These are phyloP conservation scores for Drosophila hydei DNA, from an alignment of 1,140 invertebrate species.

Conservation along the genomic window DNA sequence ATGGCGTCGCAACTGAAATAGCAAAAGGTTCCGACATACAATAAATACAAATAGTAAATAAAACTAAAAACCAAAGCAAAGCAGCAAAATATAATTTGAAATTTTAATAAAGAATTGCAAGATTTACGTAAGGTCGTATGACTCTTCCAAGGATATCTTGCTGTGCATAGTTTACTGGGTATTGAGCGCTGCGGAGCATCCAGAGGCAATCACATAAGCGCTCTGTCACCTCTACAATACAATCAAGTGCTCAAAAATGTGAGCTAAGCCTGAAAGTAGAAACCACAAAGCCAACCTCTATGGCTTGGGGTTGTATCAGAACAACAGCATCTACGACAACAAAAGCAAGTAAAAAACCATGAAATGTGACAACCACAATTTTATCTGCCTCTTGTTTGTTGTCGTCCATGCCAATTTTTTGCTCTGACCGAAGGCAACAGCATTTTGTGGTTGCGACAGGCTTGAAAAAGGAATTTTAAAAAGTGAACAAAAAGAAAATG, in stretches of 20 bases:
- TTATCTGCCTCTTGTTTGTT: slow-evolving; percentile 15
- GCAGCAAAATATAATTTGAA: not conserved
- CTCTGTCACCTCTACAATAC: slow-evolving; percentile 21
- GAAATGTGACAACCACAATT: slow-evolving; percentile 33
- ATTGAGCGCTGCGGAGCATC: not conserved
- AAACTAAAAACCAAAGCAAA: not conserved
- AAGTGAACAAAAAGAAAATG: slow-evolving; percentile 20
- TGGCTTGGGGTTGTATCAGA: not conserved
- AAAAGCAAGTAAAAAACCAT: not conserved
- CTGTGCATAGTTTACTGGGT: not conserved
- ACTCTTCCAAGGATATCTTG: no score
- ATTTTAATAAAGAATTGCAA: no score
- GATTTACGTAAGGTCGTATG: no score
- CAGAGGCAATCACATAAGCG: slow-evolving; percentile 10
- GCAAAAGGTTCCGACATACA: not conserved
- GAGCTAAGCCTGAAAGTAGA: not conserved
- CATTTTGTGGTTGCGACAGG: slow-evolving; percentile 46
- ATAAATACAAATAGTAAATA: not conserved
- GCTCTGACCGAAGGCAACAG: slow-evolving; percentile 17
- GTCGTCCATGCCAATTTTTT: slow-evolving; percentile 25
- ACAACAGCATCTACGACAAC: not conserved
- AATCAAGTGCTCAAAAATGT: slow-evolving; percentile 11
- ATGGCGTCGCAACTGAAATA: slow-evolving; percentile 34
- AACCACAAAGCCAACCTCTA: not conserved
- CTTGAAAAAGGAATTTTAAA: slow-evolving; percentile 28